A percentile compares a stretch with the other conserved stretches of the same genome.
phyloP scores from a whole-genome alignment of 2,888 invertebrate genomes.

The Antheraea yamamai region DNA sequence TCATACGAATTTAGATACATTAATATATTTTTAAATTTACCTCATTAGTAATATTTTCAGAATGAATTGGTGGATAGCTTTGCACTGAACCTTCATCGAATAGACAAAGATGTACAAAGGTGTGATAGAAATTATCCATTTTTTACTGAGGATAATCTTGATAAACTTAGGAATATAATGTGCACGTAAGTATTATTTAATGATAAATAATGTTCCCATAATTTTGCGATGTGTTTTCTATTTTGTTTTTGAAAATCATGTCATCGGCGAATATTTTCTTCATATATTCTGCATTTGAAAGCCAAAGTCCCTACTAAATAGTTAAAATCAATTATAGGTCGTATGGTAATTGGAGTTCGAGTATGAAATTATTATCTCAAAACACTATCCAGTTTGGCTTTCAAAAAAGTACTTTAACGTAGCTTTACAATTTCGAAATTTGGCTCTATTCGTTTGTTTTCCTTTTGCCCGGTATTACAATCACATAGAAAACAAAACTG shows the following conservation, averaged over 20 bases:
- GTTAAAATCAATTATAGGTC: neutral
- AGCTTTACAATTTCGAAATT: too few relatives aligned
- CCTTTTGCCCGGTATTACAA: too few relatives aligned
- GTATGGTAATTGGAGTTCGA: neutral
- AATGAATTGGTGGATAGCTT: conserved; percentile 92
- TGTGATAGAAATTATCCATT: conserved; percentile 97
- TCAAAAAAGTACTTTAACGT: too few relatives aligned
- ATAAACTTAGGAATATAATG: conserved; percentile 96
- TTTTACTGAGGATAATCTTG: conserved; percentile 93
- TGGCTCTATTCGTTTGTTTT: too few relatives aligned
- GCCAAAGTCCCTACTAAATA: neutral
- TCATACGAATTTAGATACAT: neutral
- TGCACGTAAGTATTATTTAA: conserved; percentile 90
- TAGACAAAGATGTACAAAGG: conserved; percentile 97
- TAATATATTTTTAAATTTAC: neutral
- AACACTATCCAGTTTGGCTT: too few relatives aligned
- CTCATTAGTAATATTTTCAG: conserved; percentile 70
- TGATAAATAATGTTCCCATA: neutral
- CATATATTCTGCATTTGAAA: neutral
- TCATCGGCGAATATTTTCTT: neutral
- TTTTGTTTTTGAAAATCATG: neutral
- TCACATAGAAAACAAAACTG: too few relatives aligned
- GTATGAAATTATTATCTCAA: neutral
- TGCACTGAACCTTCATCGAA: conserved; percentile 94
- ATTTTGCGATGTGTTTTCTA: neutral